These are phyloP conservation scores for Festucalex cinctus DNA, from an alignment of 2,113 vertebrate species.

Conservation along the genomic window DNA sequence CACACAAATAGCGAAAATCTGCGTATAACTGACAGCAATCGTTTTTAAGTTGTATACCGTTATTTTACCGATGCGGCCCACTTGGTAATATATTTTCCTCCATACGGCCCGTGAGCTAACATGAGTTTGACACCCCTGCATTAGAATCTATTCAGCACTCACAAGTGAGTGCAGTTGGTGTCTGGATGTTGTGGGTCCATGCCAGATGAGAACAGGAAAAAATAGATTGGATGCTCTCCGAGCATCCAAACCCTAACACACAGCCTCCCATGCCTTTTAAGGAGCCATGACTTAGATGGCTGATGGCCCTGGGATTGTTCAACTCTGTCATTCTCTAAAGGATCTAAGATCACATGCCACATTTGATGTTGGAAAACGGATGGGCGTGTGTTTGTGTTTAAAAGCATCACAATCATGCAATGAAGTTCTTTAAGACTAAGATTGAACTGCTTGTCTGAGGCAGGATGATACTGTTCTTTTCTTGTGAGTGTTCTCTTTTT, in stretches of 20 bases:
- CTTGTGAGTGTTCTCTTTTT: background rate
- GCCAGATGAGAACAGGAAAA: constrained; percentile 29
- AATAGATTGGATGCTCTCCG: constrained; percentile 31
- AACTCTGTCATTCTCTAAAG: constrained; percentile 17
- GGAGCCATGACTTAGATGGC: constrained; percentile 38
- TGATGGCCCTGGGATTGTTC: constrained; percentile 43
- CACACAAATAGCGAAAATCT: too few relatives aligned
- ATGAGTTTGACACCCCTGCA: too few relatives aligned
- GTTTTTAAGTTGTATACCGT: too few relatives aligned
- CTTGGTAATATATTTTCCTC: too few relatives aligned
- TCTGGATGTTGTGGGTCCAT: constrained; percentile 23
- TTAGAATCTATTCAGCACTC: constrained; percentile 2
- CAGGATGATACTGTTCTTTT: background rate
- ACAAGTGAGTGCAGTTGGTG: constrained; percentile 8
- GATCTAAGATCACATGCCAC: constrained; percentile 4
- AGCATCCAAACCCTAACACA: constrained; percentile 39
- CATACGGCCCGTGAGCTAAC: too few relatives aligned
- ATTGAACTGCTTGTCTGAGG: background rate
- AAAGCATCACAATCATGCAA: background rate
- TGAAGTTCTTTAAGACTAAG: background rate
- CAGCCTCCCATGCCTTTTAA: constrained; percentile 66
- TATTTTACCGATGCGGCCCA: too few relatives aligned
- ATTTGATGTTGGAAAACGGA: constrained; percentile 22
- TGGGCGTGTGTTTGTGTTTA: constrained; percentile 24
- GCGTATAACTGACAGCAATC: too few relatives aligned